Conservation (phyloP, 2,888 invertebrate species). For the Leptinotarsa tumamoca region DNA sequence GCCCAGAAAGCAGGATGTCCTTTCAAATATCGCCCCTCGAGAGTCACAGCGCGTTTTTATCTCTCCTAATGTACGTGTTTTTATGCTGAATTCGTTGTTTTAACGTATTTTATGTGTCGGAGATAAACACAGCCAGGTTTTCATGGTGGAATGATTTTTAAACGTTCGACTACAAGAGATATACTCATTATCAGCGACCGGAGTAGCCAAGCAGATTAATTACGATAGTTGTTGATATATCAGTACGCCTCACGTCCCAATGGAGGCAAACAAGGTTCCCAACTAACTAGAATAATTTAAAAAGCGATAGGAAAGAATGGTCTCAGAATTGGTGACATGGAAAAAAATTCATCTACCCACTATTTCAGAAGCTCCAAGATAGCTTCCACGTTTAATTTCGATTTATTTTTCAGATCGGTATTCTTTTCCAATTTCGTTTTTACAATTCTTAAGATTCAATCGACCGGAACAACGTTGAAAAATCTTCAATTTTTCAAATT, state of each 20-base stretch:
- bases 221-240: constrained; percentile 4
- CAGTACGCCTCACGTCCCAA: not conserved
- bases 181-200: not conserved
- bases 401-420: too few species aligned
- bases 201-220: constrained; percentile 11
- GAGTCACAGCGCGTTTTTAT: constrained; percentile 15
- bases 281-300: not conserved
- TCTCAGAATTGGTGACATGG: too few species aligned
- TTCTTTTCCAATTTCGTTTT: too few species aligned
- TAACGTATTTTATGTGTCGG: constrained; percentile 12
- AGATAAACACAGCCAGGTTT: constrained; percentile 17
- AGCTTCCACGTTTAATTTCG: too few species aligned
- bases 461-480: too few species aligned
- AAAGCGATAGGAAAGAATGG: too few species aligned
- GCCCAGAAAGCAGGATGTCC: constrained; percentile 19
- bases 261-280: not conserved
- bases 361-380: too few species aligned
- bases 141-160: constrained; percentile 12
- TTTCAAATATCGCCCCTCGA: constrained; percentile 15
- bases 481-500: too few species aligned
- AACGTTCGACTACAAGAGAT: not conserved
- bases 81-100: constrained; percentile 21
- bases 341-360: too few species aligned
- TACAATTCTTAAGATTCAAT: too few species aligned
- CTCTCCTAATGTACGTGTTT: constrained; percentile 19